Percentiles rank a stretch among this genome's conserved stretches.
These are phyloP conservation scores for Charina bottae DNA, from an alignment of 2,113 vertebrate genomes.

Conservation along the genomic window DNA sequence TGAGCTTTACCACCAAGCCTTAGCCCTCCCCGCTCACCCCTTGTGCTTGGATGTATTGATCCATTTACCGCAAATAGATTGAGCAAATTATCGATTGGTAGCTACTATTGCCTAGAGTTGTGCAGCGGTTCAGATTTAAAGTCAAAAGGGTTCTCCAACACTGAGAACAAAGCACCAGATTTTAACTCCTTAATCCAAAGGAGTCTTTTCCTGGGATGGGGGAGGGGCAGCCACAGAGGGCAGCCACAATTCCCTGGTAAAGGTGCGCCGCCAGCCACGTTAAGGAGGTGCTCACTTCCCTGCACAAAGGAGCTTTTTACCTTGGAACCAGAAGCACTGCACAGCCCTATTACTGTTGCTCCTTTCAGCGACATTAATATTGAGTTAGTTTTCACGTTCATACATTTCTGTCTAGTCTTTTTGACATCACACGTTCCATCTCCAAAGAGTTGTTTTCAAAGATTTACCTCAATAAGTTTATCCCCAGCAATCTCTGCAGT, in stretches of 20 bases:
- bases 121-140: not conserved
- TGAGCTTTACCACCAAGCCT: not conserved
- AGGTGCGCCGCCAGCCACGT: not conserved
- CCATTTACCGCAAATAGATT: not conserved
- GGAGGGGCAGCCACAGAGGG: not conserved
- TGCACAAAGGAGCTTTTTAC: not conserved
- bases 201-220: not conserved
- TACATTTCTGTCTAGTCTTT: not conserved
- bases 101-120: not conserved
- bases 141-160: not conserved
- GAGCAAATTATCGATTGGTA: not conserved
- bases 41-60: not conserved
- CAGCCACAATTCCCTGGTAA: not conserved
- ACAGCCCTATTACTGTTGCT: not conserved
- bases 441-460: not conserved
- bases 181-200: not conserved
- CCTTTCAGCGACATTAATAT: not conserved
- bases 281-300: not conserved
- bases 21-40: not conserved
- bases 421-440: not conserved
- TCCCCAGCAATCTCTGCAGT: slow-evolving; percentile 79
- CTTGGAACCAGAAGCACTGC: not conserved
- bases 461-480: slow-evolving; percentile 86
- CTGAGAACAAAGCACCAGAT: not conserved
- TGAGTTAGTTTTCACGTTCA: not conserved